Percentiles rank a stretch among this genome's conserved stretches.
These are phyloP conservation scores for Dicaeum eximium DNA, from an alignment of 2,113 vertebrate genomes.

Conservation along the genomic window DNA sequence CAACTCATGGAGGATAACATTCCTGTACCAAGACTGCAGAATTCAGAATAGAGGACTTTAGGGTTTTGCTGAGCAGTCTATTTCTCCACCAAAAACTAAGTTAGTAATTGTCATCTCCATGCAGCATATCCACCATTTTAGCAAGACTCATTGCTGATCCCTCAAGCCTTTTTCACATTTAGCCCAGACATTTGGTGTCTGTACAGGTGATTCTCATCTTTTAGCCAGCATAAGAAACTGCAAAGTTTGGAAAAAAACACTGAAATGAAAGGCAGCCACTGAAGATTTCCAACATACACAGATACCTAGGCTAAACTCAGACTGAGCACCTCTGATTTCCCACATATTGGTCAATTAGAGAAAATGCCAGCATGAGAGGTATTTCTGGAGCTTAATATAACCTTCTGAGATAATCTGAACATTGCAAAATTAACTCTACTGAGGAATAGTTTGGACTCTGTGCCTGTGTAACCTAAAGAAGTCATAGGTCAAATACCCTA, in stretches of 20 bases:
- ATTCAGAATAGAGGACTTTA: not conserved
- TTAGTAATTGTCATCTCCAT: not conserved
- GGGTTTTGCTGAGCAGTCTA: not conserved
- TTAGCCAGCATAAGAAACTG: not conserved
- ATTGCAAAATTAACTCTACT: not conserved
- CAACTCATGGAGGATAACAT: not conserved
- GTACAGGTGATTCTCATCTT: not conserved
- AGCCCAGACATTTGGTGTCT: not conserved
- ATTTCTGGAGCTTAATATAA: not conserved
- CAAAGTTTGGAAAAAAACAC: not conserved
- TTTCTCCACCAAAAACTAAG: not conserved
- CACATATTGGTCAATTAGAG: not conserved
- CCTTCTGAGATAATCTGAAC: not conserved
- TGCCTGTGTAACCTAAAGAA: not conserved
- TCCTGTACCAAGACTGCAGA: not conserved
- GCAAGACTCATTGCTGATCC: not conserved
- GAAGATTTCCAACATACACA: not conserved
- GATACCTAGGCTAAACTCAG: not conserved
- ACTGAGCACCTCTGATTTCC: not conserved
- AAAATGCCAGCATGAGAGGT: not conserved
- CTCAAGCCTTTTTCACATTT: not conserved
- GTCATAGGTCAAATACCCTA: not conserved
- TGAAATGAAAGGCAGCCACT: not conserved
- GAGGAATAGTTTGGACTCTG: not conserved
- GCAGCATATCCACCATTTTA: not conserved